Base-by-base conservation (phyloP, 2,888 invertebrate species). In the Caenorhabditis becei region DNA sequence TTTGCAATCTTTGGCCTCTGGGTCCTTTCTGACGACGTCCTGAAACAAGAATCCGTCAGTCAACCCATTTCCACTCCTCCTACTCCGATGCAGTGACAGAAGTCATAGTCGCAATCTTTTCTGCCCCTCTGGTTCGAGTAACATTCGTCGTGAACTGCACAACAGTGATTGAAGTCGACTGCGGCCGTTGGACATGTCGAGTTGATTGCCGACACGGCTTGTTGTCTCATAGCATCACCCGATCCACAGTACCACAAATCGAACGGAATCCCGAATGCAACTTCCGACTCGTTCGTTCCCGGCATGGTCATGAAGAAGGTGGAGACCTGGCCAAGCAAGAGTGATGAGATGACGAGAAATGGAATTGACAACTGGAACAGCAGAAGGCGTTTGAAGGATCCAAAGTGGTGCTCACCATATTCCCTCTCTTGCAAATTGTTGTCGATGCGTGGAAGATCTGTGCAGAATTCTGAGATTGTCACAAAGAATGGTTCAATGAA, bases 111-210 rank as follows among this genome's bases (percentile, higher is more conserved):
- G 28, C 67, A 67, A 2, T 1, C 11, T 0, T 26, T 7, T 16
- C 35, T 41, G 7, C 58, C 67, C 5, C 44, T 44, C 47, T 67
- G 67, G 20, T 47, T 58, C 8, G 4, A 7, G 67, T 67, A 67
- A 28, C 67, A 67, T 26, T 67, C 58, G 56, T 67, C 58, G 18
- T 67, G 67, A 23, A 58, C 14, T 1, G 67, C 56, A 47, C 67
- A 67, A 26, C 67, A 67, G 35, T 67, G 67, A 28, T 67, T 67
- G 20, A 67, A 32, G 1, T 56, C 66, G 18, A 37, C 66, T 66
- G 66, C 24, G 18, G 35, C n/a, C 18, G 18, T 16, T 10, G 18
- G 18, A 8, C 18, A 16, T 28, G 47, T 14, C 20, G 8, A 11
- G 18, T 28, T 18, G 28, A 24, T 61, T n/a, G n/a, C n/a, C n/a